These are phyloP conservation scores for Aegithalos caudatus DNA, from an alignment of 2,113 vertebrate species.

Conservation along the genomic window DNA sequence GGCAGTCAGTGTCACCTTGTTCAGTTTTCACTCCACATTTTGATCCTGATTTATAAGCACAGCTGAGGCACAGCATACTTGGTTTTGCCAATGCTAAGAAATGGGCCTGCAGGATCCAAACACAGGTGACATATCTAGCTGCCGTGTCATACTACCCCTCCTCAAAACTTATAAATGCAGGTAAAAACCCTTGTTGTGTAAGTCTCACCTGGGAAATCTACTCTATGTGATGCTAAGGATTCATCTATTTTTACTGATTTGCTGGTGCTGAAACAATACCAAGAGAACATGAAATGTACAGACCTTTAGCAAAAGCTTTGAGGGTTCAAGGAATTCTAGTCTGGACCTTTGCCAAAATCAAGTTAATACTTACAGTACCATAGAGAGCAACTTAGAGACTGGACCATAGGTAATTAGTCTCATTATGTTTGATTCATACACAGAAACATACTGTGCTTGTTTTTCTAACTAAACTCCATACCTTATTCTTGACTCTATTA, in stretches of 20 bases:
- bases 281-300: background rate
- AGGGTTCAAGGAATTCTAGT: background rate
- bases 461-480: background rate
- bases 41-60: background rate
- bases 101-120: background rate
- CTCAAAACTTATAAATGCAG: background rate
- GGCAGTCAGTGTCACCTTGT: background rate
- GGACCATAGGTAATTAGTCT: background rate
- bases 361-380: background rate
- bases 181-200: background rate
- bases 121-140: background rate
- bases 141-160: fast-evolving
- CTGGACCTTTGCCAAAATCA: background rate
- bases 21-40: background rate
- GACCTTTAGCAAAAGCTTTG: background rate
- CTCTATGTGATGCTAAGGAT: background rate
- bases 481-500: background rate
- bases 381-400: background rate
- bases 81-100: background rate
- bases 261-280: background rate
- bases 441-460: background rate
- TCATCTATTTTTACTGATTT: background rate
- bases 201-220: background rate
- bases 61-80: background rate
- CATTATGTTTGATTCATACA: background rate